Evolutionary conservation across 2,797 vertebrate genomes (phyloP).

Genomic region (Lagorchestes hirsutus): DNA sequence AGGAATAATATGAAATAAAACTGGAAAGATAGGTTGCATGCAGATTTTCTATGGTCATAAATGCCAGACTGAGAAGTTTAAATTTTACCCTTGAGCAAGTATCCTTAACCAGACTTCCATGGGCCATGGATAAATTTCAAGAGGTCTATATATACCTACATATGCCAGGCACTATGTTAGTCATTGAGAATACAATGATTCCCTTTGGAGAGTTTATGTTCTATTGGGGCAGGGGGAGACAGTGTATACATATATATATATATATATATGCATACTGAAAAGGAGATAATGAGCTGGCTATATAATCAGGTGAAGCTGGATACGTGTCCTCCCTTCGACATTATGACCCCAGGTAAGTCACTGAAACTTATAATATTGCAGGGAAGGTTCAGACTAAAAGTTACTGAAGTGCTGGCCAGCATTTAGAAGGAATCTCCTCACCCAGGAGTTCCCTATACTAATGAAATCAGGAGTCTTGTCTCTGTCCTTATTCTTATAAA

Average conservation of each 20-base stretch:
- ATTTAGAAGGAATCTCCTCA: background rate
- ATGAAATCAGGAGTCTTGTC: background rate
- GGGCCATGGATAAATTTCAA: background rate
- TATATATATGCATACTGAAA: background rate
- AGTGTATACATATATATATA: background rate
- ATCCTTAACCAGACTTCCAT: background rate
- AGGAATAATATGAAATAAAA: background rate
- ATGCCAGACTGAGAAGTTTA: background rate
- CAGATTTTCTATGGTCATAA: background rate
- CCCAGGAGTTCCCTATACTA: background rate
- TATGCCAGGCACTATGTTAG: background rate
- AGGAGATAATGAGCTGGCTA: background rate
- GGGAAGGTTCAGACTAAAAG: background rate
- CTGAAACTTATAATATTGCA: background rate
- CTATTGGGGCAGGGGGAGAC: background rate
- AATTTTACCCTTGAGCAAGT: background rate
- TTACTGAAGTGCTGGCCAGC: background rate
- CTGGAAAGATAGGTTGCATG: background rate
- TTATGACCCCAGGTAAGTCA: background rate
- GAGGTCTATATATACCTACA: background rate
- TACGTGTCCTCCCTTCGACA: background rate
- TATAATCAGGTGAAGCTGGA: background rate
- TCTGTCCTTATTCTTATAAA: background rate
- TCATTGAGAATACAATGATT: background rate
- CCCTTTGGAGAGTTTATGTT: background rate